phyloP scores from a whole-genome alignment of 2,113 vertebrate species.

The Choloepus hoffmanni region DNA sequence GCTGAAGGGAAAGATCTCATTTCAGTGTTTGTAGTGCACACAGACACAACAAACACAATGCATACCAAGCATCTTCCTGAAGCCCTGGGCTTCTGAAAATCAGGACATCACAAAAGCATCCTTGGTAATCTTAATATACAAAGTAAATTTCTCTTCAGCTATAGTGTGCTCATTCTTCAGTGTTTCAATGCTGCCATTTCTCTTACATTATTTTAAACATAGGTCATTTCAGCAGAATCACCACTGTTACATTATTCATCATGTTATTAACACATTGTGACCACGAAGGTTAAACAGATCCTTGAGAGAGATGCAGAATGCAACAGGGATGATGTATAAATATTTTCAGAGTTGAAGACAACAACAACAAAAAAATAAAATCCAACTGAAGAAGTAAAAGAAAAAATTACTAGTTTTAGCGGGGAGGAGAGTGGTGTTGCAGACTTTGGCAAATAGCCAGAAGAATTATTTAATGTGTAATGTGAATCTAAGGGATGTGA shows the following conservation, averaged over 20 bases:
- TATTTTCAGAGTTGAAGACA: slow-evolving; percentile 6
- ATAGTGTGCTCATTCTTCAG: neutral
- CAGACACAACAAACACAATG: neutral
- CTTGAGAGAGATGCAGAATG: slow-evolving; percentile 45
- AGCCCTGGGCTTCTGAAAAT: slow-evolving; percentile 5
- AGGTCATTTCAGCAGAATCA: slow-evolving; percentile 34
- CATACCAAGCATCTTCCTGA: neutral
- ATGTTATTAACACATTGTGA: neutral
- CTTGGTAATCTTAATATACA: neutral
- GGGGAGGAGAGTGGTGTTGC: neutral
- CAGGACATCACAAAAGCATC: neutral
- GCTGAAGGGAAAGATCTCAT: neutral
- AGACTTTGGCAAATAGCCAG: slow-evolving; percentile 4
- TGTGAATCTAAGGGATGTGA: neutral
- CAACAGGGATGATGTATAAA: slow-evolving; percentile 6
- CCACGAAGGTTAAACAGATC: slow-evolving; percentile 3
- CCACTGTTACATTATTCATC: neutral
- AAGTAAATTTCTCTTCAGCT: slow-evolving; percentile 35
- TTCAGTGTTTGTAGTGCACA: neutral
- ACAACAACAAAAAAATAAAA: slow-evolving; percentile 37
- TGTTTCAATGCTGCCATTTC: slow-evolving; percentile 30
- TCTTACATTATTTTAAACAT: slow-evolving; percentile 10
- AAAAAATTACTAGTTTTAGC: slow-evolving; percentile 9
- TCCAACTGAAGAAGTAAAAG: slow-evolving; percentile 14
- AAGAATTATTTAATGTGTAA: slow-evolving; percentile 20